phyloP scores from a whole-genome alignment of 2,113 vertebrate species.

The Martes martes region DNA sequence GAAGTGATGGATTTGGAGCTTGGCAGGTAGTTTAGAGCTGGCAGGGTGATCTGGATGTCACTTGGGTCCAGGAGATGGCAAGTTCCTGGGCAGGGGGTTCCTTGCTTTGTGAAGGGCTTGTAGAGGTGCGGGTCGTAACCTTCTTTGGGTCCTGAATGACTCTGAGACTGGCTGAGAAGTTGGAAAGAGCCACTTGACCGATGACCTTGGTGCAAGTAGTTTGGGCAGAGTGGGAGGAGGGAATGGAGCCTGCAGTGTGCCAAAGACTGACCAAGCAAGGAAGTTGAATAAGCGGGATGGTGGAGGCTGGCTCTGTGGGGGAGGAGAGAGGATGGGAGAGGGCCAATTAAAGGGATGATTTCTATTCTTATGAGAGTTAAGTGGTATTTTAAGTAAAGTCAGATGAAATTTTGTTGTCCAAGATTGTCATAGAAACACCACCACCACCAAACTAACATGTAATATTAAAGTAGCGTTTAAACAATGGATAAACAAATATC shows the following conservation, averaged over 20 bases:
- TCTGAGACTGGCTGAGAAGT: neutral
- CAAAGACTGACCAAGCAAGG: neutral
- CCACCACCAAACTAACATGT: neutral
- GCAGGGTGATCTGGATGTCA: neutral
- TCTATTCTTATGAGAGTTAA: neutral
- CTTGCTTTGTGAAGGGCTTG: neutral
- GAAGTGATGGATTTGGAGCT: constrained; percentile 10
- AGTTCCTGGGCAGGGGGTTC: neutral
- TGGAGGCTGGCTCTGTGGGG: neutral
- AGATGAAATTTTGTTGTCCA: constrained; percentile 33
- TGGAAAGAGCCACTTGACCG: constrained; percentile 39
- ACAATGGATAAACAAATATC: neutral
- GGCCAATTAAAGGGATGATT: neutral
- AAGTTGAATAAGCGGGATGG: neutral
- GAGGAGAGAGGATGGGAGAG: neutral
- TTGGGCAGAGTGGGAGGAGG: neutral
- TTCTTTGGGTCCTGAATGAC: neutral
- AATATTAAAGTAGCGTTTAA: constrained; percentile 1
- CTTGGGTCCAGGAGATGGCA: neutral
- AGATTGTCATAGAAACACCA: constrained; percentile 3
- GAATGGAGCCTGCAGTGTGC: neutral
- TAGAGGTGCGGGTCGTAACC: neutral
- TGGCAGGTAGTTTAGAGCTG: neutral
- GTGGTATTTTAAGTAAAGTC: constrained; percentile 45
- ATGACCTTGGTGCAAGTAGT: neutral